Evolutionary conservation across 2,888 invertebrate species (phyloP).

Genomic region (Tenodera sinensis): DNA sequence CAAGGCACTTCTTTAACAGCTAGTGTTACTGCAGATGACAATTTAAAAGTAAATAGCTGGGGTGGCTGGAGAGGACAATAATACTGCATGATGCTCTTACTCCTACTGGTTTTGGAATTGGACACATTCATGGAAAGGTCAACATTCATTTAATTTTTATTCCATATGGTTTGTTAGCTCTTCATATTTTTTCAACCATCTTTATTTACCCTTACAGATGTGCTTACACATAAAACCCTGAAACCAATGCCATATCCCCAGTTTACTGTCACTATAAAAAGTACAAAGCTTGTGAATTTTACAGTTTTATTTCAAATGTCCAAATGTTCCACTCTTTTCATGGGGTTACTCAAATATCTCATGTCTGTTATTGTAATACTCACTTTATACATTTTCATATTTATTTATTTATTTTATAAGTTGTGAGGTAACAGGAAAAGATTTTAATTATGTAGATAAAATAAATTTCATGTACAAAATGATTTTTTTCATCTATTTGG

Average conservation of each 20-base stretch:
- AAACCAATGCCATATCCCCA: constrained; percentile 18
- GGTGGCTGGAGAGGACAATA: too few species aligned
- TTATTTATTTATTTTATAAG: neutral
- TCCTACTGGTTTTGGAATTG: neutral
- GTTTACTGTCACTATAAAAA: constrained; percentile 28
- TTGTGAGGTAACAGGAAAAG: constrained; percentile 15
- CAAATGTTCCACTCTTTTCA: constrained; percentile 4
- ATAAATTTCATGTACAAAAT: constrained; percentile 31
- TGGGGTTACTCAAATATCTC: neutral
- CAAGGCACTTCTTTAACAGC: too few species aligned
- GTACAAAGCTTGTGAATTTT: constrained; percentile 29
- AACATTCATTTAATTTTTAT: neutral
- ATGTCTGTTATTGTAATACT: neutral
- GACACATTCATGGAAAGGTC: neutral
- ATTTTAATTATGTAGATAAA: constrained; percentile 28
- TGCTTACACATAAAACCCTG: constrained; percentile 25
- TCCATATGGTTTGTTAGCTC: neutral
- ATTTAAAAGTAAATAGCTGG: too few species aligned
- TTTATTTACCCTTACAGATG: constrained; percentile 13
- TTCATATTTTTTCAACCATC: neutral
- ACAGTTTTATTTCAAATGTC: constrained; percentile 5
- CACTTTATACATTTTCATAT: neutral
- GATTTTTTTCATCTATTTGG: constrained; percentile 27
- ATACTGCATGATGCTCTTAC: too few species aligned
- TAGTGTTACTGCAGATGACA: too few species aligned